Evolutionary conservation across 1,140 invertebrate genomes (phyloP), one percentile per base, ranked within the genome.

Genomic region (Drosophila elegans): DNA sequence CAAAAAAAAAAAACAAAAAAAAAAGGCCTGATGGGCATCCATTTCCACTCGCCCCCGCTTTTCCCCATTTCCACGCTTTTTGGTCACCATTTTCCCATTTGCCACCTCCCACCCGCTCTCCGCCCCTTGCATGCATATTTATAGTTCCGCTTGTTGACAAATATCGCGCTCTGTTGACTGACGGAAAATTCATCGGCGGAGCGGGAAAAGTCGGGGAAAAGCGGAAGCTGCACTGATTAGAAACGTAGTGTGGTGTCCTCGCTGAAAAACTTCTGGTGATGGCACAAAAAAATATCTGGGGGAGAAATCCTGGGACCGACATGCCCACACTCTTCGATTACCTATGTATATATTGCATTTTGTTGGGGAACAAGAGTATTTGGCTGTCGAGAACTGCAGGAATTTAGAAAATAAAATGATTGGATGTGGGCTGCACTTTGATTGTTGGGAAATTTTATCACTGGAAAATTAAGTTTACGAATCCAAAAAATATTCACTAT

Each of bases 121-220:
- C 51, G 16, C 1, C 16, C 42, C 32, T 45, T 67, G 63, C 83
- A 74, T 88, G 84, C 84, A 84, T 88, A 88, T 88, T 88, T 88
- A 88, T 88, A 88, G 84, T 89, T 89, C 84, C 84, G 84, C 80
- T 80, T 89, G 84, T 88, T 88, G 84, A 88, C 84, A 88, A 88
- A 88, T 88, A 84, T 88, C 84, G 71, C 83, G 60, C 84, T 21
- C 63, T 88, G 84, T 80, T 83, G 79, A 89, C 72, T 89, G 83
- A 76, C 83, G 64, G 46, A 25, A 45, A 48, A 41, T 49, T 44
- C 29, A 55, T 54, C 45, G 32, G 52, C 27, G 64, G 27, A n/a
- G 38, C 16, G 10, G 63, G 63, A n/a, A 32, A 16, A 21, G 13
- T 25, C 27, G 51, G 29, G 16, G 4, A 53, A 53, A 38, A 11